Evolutionary conservation across 37 sponge, comb jelly and placozoan species (phyloP), one percentile per base, ranked within the genome.

Genomic region (Crambe crambe): DNA sequence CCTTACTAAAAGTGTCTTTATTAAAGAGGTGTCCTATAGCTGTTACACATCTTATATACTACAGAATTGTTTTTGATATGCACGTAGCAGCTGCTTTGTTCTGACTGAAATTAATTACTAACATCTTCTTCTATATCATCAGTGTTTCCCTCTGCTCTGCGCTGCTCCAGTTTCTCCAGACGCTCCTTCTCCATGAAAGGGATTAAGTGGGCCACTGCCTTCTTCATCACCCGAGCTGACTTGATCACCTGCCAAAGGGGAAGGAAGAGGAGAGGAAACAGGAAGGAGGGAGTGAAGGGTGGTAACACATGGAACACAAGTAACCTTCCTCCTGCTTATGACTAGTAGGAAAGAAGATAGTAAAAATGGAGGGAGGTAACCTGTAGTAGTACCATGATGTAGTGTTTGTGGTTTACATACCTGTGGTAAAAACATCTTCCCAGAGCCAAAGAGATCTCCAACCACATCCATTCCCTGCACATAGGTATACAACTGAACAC

Each of bases 201-300:
- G 39, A 89, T 89, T 54, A 98, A 68, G 32, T 92, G 72, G 25
- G 80, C 94, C 12, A 98, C 99, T 29, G 99, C 96, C 62, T 98
- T 98, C 90, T 98, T 98, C 99, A 98, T 98, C 4, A 98, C 99
- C 23, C 99, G 87, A 29, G 99, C 99, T 41, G 97, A 96, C 72
- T 98, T 98, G 79, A 98, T 98, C 43, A 98, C 99, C 95, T 96
- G 72, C 12, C 3, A 42, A 42, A 12, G 27, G 27, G 34, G 35
- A 27, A 5, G 29, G 20, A n/a, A 15, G 58, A 32, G 27, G 22
- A 34, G 43, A 42, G 44, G 71, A 37, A 26, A 37, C 25, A 35
- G 44, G 43, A 26, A 42, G 43, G 44, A 37, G 22, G 3, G 39
- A 37, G 69, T 2, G 29, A 68, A 65, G 68, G 6, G 56, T 23